Conservation (phyloP, 2,113 vertebrate genomes). For the Saimiri boliviensis region DNA sequence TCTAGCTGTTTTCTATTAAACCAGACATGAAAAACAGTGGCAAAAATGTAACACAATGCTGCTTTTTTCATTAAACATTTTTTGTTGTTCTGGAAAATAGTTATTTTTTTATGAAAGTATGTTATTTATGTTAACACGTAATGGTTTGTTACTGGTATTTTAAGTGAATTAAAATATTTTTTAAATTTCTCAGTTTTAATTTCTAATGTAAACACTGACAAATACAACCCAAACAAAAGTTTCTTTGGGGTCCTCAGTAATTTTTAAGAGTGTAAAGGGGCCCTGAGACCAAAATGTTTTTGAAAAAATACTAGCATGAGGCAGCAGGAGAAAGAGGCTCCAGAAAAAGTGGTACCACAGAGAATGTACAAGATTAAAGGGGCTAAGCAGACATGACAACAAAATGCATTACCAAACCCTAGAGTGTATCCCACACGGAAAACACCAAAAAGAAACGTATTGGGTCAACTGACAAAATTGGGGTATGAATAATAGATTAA, state of each 20-base stretch:
- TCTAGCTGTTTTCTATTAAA: neutral
- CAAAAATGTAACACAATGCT: neutral
- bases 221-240: neutral
- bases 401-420: neutral
- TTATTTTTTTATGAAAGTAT: neutral
- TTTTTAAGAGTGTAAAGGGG: neutral
- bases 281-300: neutral
- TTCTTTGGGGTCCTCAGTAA: neutral
- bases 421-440: neutral
- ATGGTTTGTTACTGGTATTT: neutral
- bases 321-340: neutral
- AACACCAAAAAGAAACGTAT: neutral
- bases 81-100: neutral
- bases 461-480: neutral
- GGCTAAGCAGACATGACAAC: neutral
- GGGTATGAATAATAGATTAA: neutral
- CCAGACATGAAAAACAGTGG: neutral
- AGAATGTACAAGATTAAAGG: neutral
- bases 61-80: neutral
- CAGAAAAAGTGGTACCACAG: neutral
- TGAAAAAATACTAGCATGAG: neutral
- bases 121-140: neutral
- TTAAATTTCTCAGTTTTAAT: neutral
- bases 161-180: constrained; percentile 9
- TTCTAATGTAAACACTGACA: neutral